These are phyloP conservation scores for Solenopsis fugax DNA, from an alignment of 1,140 invertebrate species.

Conservation along the genomic window DNA sequence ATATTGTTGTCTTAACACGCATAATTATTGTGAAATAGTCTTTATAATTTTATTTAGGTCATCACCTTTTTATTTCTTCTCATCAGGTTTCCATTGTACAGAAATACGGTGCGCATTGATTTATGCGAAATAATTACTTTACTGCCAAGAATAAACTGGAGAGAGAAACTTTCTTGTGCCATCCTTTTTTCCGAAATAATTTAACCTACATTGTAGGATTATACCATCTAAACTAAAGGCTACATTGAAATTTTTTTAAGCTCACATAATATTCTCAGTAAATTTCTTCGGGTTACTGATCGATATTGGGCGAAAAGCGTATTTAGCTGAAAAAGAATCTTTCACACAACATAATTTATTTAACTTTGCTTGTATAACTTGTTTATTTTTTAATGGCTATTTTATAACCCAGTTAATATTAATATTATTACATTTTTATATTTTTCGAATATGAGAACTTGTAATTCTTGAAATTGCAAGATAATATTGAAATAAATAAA, in stretches of 20 bases:
- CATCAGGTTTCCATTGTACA: not conserved
- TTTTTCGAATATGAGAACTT: not conserved
- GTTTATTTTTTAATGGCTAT: not conserved
- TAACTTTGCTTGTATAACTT: not conserved
- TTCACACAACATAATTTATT: no score
- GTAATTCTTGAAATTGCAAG: not conserved
- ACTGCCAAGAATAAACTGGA: not conserved
- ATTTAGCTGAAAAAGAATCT: not conserved
- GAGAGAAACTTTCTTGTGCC: not conserved
- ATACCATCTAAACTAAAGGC: not conserved
- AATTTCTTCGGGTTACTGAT: not conserved
- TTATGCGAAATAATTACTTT: slow-evolving; percentile 48
- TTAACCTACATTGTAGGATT: slow-evolving; percentile 14
- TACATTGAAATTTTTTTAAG: not conserved
- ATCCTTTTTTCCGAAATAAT: slow-evolving; percentile 12
- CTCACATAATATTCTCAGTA: slow-evolving; percentile 12
- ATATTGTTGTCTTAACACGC: not conserved
- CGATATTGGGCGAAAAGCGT: not conserved
- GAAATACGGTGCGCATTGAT: slow-evolving; percentile 10
- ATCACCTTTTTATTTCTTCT: not conserved
- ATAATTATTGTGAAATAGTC: not conserved
- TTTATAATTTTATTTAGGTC: not conserved
- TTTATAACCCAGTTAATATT: not conserved
- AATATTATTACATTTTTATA: not conserved
- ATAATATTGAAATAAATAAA: not conserved